phyloP scores from a whole-genome alignment of 2,888 invertebrate genomes.

The Cantharis rufa region DNA sequence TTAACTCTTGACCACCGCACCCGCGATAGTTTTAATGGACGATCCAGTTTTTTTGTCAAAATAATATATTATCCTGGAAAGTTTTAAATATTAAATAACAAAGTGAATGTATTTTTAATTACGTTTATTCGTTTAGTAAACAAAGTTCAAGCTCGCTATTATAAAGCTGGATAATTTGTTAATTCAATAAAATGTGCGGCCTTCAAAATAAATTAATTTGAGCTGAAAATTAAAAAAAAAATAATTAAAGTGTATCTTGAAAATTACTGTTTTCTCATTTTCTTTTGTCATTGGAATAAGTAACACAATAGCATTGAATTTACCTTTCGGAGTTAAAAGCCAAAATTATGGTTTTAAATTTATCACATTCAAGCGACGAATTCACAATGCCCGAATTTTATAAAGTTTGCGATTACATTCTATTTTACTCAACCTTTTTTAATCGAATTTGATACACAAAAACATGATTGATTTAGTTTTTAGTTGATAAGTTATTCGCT shows the following conservation, averaged over 20 bases:
- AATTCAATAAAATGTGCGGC: neutral
- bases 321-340: constrained; percentile 12
- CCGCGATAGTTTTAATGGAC: neutral
- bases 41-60: neutral
- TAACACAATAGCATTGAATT: constrained; percentile 10
- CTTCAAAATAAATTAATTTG: neutral
- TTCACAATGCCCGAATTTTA: constrained; percentile 17
- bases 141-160: neutral
- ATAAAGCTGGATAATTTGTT: neutral
- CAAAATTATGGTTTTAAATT: constrained; percentile 18
- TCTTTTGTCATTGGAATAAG: neutral
- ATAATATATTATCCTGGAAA: neutral
- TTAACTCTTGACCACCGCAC: neutral
- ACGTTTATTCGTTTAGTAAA: neutral
- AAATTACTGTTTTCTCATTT: neutral
- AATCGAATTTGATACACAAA: neutral
- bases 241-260: neutral
- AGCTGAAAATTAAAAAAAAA: neutral
- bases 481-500: neutral
- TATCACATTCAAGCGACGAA: constrained; percentile 12
- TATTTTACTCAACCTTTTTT: neutral
- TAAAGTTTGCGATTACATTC: constrained; percentile 2
- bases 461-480: neutral
- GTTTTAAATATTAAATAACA: neutral
- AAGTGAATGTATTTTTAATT: neutral